A percentile compares a stretch with the other conserved stretches of the same genome.
Evolutionary conservation across 2,113 vertebrate species (phyloP).

Genomic region (Carlito syrichta): DNA sequence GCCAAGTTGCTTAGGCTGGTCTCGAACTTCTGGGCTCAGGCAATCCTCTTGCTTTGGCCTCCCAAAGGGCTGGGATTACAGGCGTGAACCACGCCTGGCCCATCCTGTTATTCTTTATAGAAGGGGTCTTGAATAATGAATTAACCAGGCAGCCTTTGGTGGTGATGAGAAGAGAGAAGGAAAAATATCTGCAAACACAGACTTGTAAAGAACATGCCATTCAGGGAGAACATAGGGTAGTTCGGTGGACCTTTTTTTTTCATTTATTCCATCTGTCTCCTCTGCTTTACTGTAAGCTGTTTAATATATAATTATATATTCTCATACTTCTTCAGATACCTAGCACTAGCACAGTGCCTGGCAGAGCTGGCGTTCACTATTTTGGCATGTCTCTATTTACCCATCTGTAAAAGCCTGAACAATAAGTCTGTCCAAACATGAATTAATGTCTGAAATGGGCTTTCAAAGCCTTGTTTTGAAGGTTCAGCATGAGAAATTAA

Average conservation of each 20-base stretch:
- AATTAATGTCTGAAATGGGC: conserved; percentile 9
- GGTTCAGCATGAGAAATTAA: neutral
- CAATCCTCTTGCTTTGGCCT: too few relatives aligned
- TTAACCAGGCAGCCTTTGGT: neutral
- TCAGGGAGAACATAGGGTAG: neutral
- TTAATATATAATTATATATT: neutral
- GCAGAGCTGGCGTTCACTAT: neutral
- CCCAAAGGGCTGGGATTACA: too few relatives aligned
- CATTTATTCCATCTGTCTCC: neutral
- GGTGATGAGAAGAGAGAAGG: neutral
- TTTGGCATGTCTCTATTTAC: neutral
- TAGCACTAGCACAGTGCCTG: neutral
- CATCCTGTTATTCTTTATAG: neutral
- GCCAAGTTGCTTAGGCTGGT: too few relatives aligned
- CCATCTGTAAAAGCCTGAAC: neutral
- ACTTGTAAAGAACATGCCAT: neutral
- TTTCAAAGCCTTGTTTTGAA: conserved; percentile 12
- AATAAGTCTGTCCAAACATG: neutral
- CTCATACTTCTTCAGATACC: neutral
- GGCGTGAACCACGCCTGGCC: too few relatives aligned
- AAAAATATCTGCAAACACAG: neutral
- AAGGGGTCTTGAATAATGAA: neutral
- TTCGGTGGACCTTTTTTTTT: neutral
- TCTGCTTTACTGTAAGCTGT: neutral
- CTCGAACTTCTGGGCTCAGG: too few relatives aligned